Base-by-base conservation (phyloP, 2,888 invertebrate species). In the Patella pellucida region DNA sequence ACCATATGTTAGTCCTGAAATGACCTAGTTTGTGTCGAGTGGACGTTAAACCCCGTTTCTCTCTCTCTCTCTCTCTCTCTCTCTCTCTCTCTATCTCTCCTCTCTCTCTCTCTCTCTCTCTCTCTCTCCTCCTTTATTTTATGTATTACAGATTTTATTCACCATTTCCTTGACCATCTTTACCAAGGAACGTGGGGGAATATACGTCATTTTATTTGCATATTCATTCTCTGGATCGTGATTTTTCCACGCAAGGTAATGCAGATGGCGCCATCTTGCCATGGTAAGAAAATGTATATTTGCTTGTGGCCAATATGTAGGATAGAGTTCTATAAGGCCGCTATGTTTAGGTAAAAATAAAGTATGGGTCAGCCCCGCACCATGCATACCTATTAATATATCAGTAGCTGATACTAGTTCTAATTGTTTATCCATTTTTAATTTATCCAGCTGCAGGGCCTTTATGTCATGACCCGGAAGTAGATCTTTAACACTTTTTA, bases 371-470 rank as follows among this genome's bases (percentile, higher is more conserved):
- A 91, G 80, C 3, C 89, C 90, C 3, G 90, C 91, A 7, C 91
- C 91, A 67, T 90, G 91, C 89, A 91, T 90, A 2, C 90, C 90
- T 1, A 90, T 83, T 16, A 90, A 79, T 71, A 91, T 84, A 80
- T 90, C 90, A 1, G 90, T 87, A 14, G 81, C 77, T 2, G 85
- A 56, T 11, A 90, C 83, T 2, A 82, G 31, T 67, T 83, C 54
- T 50, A 91, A 80, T 81, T 91, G 91, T 19, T 86, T 72, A 14
- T 78, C 68, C 84, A 91, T 86, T 11, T 82, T 67, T 70, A 88
- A 80, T 7, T 78, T 56, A 68, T 91, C 91, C 15, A 90, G 81
- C 79, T 90, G 89, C 14, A 86, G 54, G 11, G 84, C 89, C 23
- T 68, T 78, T 0, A 90, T 79, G 51, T 70, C 72, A 69, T 84